Base-by-base conservation (phyloP, 2,797 vertebrate genomes). In the Perodicticus potto region DNA sequence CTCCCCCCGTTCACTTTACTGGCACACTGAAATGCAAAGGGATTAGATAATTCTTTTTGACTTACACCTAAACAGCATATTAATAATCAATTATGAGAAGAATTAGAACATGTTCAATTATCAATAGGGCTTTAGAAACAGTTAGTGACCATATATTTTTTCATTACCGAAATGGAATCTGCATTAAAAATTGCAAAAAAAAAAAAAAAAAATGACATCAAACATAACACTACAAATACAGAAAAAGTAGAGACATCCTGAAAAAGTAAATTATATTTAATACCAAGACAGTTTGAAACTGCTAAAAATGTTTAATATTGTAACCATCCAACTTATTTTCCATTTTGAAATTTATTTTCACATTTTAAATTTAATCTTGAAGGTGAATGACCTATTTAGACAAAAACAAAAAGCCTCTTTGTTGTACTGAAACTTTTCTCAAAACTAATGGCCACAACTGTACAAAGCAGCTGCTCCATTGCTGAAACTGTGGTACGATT, bases 1-100 rank as follows among this genome's bases (percentile, higher is more conserved):
- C 99, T 98, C 10, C 99, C 99, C 0, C 99, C 99, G 0, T 99
- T 99, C 92, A 99, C 98, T 97, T 99, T 99, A 97, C 99, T 99
- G 97, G 99, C 99, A 98, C 99, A 99, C 99, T 99, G 90, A 98
- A 98, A 97, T 59, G 95, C 0, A 96, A 86, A 84, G 11, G 2
- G 65, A 3, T 74, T 22, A 65, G 40, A 43, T 7, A 2, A 22
- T 22, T 59, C 25, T 53, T 93, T 16, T 53, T 93, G 77, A 59
- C 11, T 90, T 72, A 85, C 43, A 20, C 7, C 20, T 78, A 70
- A 86, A 69, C 10, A 85, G 32, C 4, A 89, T 69, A 73, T 61
- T 77, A 69, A 74, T 49, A 61, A 84, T 53, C 29, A 70, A 2
- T 32, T 57, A 70, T 14, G 29, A 81, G 73, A 91, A 65, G 3